Percentiles rank a stretch among this genome's conserved stretches.
Conservation (phyloP, 2,113 vertebrate species). For the Rhineura floridana region DNA sequence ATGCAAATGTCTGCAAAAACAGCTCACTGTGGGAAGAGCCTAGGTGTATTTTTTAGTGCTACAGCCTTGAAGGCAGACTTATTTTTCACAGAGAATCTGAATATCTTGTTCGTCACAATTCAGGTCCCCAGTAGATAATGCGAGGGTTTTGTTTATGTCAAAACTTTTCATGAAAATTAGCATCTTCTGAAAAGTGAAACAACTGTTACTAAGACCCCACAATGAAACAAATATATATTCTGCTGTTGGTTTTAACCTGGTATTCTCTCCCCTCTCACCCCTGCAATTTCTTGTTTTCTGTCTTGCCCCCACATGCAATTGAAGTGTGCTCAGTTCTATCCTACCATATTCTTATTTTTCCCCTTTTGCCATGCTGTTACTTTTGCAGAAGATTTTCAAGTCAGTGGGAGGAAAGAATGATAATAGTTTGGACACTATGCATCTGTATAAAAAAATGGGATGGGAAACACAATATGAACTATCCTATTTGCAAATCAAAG, state of each 20-base stretch:
- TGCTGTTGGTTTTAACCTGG: neutral
- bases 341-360: neutral
- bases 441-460: neutral
- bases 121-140: neutral
- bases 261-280: neutral
- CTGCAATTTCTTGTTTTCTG: neutral
- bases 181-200: neutral
- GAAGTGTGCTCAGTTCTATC: neutral
- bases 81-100: conserved; percentile 9
- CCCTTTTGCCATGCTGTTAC: neutral
- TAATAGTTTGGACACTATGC: neutral
- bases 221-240: too few species aligned
- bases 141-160: neutral
- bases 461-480: neutral
- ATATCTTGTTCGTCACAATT: neutral
- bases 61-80: neutral
- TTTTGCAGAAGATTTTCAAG: neutral
- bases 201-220: too few species aligned
- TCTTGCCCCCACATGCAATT: neutral
- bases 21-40: neutral
- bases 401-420: neutral
- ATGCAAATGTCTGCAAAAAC: neutral
- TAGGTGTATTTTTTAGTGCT: neutral
- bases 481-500: neutral
- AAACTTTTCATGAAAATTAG: too few species aligned